phyloP scores from a whole-genome alignment of 2,888 invertebrate species.

The Eledona agricola region DNA sequence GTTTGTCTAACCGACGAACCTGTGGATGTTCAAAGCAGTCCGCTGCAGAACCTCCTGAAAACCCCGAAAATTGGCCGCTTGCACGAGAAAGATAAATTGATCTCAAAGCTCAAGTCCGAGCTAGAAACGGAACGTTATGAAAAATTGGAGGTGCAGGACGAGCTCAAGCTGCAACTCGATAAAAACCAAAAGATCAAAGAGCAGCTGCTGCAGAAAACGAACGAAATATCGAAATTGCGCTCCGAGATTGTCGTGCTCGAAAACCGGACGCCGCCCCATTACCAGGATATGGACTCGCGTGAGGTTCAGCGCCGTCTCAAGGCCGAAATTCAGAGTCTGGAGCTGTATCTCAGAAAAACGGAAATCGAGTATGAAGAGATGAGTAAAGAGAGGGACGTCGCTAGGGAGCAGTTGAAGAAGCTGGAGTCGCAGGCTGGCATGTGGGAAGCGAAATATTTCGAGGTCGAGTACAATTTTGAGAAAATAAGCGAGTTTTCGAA shows the following conservation, averaged over 20 bases:
- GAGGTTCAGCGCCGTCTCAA: slow-evolving; percentile 55
- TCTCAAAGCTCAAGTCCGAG: slow-evolving; percentile 67
- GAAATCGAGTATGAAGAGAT: slow-evolving; percentile 66
- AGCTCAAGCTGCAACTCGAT: slow-evolving; percentile 65
- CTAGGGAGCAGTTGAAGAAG: slow-evolving; percentile 62
- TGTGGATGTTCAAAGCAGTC: slow-evolving; percentile 40
- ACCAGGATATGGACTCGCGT: slow-evolving; percentile 49
- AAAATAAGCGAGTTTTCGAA: slow-evolving; percentile 47
- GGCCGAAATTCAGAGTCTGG: slow-evolving; percentile 66
- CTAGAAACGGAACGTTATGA: slow-evolving; percentile 72
- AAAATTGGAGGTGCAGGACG: slow-evolving; percentile 70
- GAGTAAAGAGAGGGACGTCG: slow-evolving; percentile 64
- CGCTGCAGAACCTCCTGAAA: slow-evolving; percentile 55
- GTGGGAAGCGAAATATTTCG: slow-evolving; percentile 54
- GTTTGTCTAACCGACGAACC: slow-evolving; percentile 37
- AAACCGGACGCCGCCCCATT: slow-evolving; percentile 52
- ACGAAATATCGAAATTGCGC: slow-evolving; percentile 59
- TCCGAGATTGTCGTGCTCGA: slow-evolving; percentile 54
- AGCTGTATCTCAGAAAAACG: slow-evolving; percentile 64
- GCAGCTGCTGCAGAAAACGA: slow-evolving; percentile 59
- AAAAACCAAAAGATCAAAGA: slow-evolving; percentile 65
- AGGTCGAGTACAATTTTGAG: slow-evolving; percentile 51
- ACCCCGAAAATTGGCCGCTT: slow-evolving; percentile 52
- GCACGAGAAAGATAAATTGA: slow-evolving; percentile 59
- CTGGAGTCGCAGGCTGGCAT: slow-evolving; percentile 54